Evolutionary conservation across 2,888 invertebrate genomes (phyloP).

Genomic region (Melangyna quadrimaculata): DNA sequence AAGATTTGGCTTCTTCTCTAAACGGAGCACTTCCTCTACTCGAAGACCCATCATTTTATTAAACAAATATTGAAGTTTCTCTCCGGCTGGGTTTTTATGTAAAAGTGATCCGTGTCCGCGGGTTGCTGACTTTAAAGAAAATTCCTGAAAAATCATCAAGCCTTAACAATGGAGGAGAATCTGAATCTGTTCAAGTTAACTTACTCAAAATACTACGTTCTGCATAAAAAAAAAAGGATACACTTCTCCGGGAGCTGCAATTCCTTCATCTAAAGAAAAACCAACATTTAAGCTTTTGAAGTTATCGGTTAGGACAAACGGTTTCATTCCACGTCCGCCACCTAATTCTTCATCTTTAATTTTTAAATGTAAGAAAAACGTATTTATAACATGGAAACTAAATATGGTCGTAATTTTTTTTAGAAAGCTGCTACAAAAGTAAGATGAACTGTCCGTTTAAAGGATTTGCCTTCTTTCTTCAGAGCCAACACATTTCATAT

Average conservation of each 20-base stretch:
- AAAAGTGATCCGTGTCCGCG: constrained; percentile 94
- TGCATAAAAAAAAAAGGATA: constrained; percentile 87
- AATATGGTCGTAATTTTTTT: background rate
- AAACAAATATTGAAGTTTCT: constrained; percentile 88
- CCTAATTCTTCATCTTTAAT: constrained; percentile 90
- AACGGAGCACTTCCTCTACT: constrained; percentile 83
- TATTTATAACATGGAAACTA: constrained; percentile 81
- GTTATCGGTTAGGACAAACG: constrained; percentile 87
- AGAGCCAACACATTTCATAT: constrained; percentile 92
- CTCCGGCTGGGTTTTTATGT: constrained; percentile 90
- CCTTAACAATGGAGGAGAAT: background rate
- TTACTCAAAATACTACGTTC: constrained; percentile 93
- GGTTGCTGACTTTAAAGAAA: constrained; percentile 86
- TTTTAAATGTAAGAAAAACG: background rate
- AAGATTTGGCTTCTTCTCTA: constrained; percentile 85
- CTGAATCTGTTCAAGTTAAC: constrained; percentile 9
- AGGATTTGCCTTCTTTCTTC: constrained; percentile 82
- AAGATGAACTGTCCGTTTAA: constrained; percentile 86
- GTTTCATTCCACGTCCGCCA: constrained; percentile 90
- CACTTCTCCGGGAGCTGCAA: constrained; percentile 86
- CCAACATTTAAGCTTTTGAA: constrained; percentile 91
- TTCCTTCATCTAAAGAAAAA: constrained; percentile 93
- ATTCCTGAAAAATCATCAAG: constrained; percentile 83
- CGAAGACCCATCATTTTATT: constrained; percentile 86
- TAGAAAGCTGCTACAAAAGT: constrained; percentile 87